A percentile compares a stretch with the other conserved stretches of the same genome.
phyloP scores from a whole-genome alignment of 1,140 invertebrate species.

The Leptinotarsa lineolata region DNA sequence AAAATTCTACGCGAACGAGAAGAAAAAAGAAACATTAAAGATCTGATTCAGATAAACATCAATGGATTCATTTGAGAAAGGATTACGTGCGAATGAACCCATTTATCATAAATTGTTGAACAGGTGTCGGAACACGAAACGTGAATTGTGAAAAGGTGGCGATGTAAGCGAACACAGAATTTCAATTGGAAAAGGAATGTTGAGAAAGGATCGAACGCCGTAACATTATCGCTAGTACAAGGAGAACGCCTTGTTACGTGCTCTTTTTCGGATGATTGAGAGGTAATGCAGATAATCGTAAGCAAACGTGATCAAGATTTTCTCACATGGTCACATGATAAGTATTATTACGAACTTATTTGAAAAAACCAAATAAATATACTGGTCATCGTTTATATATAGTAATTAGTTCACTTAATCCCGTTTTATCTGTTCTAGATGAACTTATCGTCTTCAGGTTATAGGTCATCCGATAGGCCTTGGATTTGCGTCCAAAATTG shows the following conservation, averaged over 20 bases:
- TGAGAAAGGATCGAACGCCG: background rate
- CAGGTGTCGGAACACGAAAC: conserved; percentile 3
- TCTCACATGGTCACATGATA: too few species aligned
- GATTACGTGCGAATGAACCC: background rate
- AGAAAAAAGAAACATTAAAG: background rate
- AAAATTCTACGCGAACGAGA: background rate
- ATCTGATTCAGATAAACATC: background rate
- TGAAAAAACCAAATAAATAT: background rate
- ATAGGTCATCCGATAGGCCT: background rate
- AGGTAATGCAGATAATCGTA: too few species aligned
- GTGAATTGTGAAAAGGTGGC: background rate
- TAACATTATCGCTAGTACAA: too few species aligned
- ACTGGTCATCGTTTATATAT: background rate
- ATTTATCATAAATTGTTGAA: conserved; percentile 2
- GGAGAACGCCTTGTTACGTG: too few species aligned
- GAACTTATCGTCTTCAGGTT: background rate
- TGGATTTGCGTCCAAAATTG: background rate
- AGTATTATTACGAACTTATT: too few species aligned
- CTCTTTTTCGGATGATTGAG: too few species aligned
- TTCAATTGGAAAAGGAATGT: background rate
- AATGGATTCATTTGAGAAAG: background rate
- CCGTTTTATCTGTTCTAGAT: background rate
- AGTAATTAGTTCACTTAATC: conserved; percentile 1
- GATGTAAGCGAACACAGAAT: background rate
- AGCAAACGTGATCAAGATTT: too few species aligned